These are phyloP conservation scores for Clanis bilineata DNA, from an alignment of 2,888 invertebrate species.

Conservation along the genomic window DNA sequence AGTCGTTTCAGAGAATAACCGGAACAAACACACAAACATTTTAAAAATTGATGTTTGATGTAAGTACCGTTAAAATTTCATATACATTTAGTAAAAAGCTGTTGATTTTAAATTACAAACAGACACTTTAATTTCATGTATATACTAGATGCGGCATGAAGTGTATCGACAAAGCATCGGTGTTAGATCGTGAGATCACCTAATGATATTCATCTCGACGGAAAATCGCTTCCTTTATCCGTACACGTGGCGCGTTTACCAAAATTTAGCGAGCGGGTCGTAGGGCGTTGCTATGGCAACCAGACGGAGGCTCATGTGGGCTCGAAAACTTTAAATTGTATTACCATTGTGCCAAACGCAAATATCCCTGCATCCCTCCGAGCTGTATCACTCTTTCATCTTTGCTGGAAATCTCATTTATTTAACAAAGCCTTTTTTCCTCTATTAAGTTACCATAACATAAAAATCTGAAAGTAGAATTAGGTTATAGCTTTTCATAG, in stretches of 20 bases:
- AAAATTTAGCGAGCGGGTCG: conserved; percentile 64
- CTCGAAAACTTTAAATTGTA: conserved; percentile 79
- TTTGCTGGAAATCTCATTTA: conserved; percentile 32
- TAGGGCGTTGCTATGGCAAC: conserved; percentile 77
- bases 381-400: conserved; percentile 50
- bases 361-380: conserved; percentile 56
- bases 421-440: conserved; percentile 1
- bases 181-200: conserved; percentile 49
- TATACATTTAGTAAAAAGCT: too few relatives aligned
- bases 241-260: conserved; percentile 68
- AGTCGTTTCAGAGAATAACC: too few relatives aligned
- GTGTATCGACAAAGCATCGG: conserved; percentile 23
- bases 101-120: too few relatives aligned
- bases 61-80: too few relatives aligned
- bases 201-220: conserved; percentile 79
- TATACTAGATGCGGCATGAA: conserved; percentile 1
- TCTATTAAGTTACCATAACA: neutral
- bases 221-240: conserved; percentile 77
- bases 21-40: too few relatives aligned
- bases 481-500: neutral
- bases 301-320: conserved; percentile 75
- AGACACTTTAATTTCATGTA: too few relatives aligned
- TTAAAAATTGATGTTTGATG: too few relatives aligned
- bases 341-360: conserved; percentile 65
- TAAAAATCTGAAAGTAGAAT: neutral